Evolutionary conservation across 1,140 invertebrate genomes (phyloP).

Genomic region (Euwallacea fornicatus): DNA sequence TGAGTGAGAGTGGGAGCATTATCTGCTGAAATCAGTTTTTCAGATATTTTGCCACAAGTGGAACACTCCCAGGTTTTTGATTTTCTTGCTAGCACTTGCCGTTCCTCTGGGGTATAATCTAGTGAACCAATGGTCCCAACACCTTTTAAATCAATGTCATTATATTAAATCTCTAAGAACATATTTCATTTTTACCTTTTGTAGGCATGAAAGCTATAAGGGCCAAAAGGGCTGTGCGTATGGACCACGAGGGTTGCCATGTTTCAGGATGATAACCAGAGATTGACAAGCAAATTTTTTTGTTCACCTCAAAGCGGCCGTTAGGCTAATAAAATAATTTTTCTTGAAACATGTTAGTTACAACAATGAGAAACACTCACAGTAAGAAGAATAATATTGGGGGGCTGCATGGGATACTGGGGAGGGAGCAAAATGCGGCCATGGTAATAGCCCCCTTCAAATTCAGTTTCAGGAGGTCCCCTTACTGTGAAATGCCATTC

Average conservation of each 20-base stretch:
- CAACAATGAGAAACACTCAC: constrained; percentile 57
- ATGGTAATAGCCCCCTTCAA: constrained; percentile 89
- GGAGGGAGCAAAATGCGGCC: constrained; percentile 86
- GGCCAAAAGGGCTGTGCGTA: constrained; percentile 89
- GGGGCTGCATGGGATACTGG: constrained; percentile 98
- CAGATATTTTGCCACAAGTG: constrained; percentile 61
- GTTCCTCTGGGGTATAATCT: constrained; percentile 83
- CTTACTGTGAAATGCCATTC: constrained; percentile 98
- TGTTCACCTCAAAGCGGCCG: constrained; percentile 91
- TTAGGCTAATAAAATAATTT: constrained; percentile 71
- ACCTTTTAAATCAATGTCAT: constrained; percentile 54
- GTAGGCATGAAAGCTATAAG: constrained; percentile 95
- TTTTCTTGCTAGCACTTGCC: constrained; percentile 78
- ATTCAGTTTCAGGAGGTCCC: constrained; percentile 84
- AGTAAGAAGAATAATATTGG: constrained; percentile 91
- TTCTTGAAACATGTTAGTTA: neutral
- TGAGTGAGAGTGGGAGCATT: constrained; percentile 54
- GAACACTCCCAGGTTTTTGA: constrained; percentile 63
- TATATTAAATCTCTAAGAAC: neutral
- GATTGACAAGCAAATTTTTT: constrained; percentile 96
- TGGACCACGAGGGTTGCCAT: constrained; percentile 97
- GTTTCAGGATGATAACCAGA: constrained; percentile 97
- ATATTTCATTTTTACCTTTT: constrained; percentile 38
- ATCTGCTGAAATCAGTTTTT: constrained; percentile 53
- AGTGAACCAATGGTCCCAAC: constrained; percentile 88